Evolutionary conservation across 2,797 vertebrate genomes (phyloP), one percentile per base, ranked within the genome.

Genomic region (Erithacus rubecula): DNA sequence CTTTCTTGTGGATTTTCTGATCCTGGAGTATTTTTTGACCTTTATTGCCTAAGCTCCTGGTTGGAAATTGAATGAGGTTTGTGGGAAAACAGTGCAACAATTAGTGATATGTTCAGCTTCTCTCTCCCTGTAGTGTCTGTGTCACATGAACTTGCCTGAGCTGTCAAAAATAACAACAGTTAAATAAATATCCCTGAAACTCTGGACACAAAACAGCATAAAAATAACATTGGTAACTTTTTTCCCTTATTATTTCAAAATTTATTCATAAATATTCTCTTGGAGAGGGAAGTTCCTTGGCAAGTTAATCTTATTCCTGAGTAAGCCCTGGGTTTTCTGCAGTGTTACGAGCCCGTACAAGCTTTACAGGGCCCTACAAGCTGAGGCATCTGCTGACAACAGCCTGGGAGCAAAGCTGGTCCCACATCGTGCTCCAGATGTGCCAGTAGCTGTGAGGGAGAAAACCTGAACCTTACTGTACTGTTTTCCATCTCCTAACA

Each of bases 21-120:
- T 65, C 74, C 59, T 29, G 3, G 39, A 90, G 59, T 63, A n/a
- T 51, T 92, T 93, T 82, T 81, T 62, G 76, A 87, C 62, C 56
- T 83, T 86, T 47, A 18, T 49, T 91, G 23, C 43, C 51, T 23
- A n/a, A 83, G 13, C 1, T 18, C 43, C 13, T 68, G 34, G 22
- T 9, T 91, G 80, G 80, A 84, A 84, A 87, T 24, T 27, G 46
- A 47, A 30, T 6, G 53, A 71, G 15, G 26, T 47, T 85, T 43
- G 3, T 32, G 76, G 47, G 62, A 51, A 88, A 88, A 75, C 19
- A 11, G 15, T 23, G 32, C 16, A 84, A 30, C 36, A 69, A 41
- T 46, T 46, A 51, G n/a, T 27, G n/a, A 17, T 29, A 22, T 22
- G 36, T 62, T 75, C 43, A 64, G 15, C 17, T 80, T 52, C 32